These are phyloP conservation scores for Chalcosyrphus nemorum DNA, from an alignment of 2,888 invertebrate genomes.

Conservation along the genomic window DNA sequence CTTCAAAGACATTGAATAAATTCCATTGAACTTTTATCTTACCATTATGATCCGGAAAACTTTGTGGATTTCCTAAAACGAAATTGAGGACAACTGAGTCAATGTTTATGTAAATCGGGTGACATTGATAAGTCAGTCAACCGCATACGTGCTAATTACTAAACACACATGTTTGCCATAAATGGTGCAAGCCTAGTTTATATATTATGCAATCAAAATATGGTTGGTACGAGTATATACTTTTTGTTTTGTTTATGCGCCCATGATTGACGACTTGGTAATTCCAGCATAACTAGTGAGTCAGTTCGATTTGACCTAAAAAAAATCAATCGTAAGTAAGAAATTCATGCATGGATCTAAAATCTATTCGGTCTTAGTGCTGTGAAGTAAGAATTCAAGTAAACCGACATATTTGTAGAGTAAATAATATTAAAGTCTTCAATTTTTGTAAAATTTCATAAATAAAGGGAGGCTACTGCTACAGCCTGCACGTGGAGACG, in stretches of 20 bases:
- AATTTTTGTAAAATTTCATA: no score
- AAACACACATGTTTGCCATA: constrained; percentile 21
- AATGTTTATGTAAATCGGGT: constrained; percentile 31
- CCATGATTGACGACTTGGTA: constrained; percentile 3
- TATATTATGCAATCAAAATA: not conserved
- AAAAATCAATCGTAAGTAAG: not conserved
- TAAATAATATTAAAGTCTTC: no score
- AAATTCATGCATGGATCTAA: no score
- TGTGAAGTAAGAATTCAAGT: no score
- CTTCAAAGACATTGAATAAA: no score
- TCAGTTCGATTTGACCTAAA: constrained; percentile 17
- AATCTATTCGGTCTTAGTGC: no score
- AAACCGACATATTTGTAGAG: no score
- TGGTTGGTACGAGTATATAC: not conserved
- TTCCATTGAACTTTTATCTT: not conserved
- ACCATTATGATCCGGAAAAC: not conserved
- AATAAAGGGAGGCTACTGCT: no score
- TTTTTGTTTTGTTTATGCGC: not conserved
- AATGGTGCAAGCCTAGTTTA: constrained; percentile 10
- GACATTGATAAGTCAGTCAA: constrained; percentile 31
- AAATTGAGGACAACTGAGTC: constrained; percentile 8
- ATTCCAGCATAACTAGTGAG: constrained; percentile 5
- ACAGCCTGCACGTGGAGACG: no score
- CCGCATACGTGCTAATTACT: constrained; percentile 11
- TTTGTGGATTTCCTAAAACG: not conserved